phyloP scores from a whole-genome alignment of 2,888 invertebrate genomes.

The Chesias legatella region DNA sequence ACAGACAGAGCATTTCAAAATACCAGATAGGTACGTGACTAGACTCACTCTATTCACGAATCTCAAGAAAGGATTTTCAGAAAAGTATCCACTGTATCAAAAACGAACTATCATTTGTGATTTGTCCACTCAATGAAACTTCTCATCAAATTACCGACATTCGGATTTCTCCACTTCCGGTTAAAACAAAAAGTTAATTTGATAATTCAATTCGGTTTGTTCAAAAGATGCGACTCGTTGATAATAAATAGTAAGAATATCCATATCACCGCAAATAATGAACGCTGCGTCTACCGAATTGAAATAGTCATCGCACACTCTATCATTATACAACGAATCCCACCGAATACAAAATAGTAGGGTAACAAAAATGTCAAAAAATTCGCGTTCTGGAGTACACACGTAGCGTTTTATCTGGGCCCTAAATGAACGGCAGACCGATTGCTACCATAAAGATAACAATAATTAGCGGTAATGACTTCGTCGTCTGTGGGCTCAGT shows the following conservation, averaged over 20 bases:
- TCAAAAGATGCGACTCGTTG: conserved; percentile 43
- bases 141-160: conserved; percentile 36
- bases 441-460: conserved; percentile 78
- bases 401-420: conserved; percentile 58
- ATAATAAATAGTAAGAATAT: conserved; percentile 57
- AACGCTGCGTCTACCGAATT: conserved; percentile 51
- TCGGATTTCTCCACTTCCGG: conserved; percentile 37
- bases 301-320: conserved; percentile 47
- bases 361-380: conserved; percentile 58
- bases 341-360: conserved; percentile 44
- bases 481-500: conserved; percentile 55
- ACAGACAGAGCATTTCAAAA: conserved; percentile 38
- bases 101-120: conserved; percentile 41
- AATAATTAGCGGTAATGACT: conserved; percentile 77
- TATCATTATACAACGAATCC: conserved; percentile 61
- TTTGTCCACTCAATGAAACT: conserved; percentile 34
- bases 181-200: conserved; percentile 36
- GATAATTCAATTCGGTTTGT: conserved; percentile 52
- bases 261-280: conserved; percentile 76
- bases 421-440: conserved; percentile 63
- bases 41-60: conserved; percentile 54
- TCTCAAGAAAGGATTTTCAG: conserved; percentile 55
- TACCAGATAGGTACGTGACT: conserved; percentile 57
- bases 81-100: conserved; percentile 42
- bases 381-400: conserved; percentile 62